Base-by-base conservation (phyloP, 2,113 vertebrate genomes). In the Plectropomus leopardus region DNA sequence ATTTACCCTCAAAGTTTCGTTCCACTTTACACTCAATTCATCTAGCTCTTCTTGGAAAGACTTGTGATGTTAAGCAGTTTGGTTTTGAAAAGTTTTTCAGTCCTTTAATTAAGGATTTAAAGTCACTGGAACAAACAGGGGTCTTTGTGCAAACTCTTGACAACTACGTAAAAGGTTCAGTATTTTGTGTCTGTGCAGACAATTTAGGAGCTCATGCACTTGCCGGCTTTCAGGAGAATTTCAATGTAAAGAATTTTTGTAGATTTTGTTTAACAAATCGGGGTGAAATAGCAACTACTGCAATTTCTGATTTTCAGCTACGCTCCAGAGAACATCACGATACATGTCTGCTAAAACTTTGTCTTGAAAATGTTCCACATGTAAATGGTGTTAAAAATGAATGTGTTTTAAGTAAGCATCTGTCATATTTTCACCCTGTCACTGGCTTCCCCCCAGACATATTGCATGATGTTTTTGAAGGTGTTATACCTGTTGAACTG, bases 1-100 rank as follows among this genome's bases (percentile, higher is more conserved):
- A 72, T 66, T 5, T 80, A 19, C 69, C 60, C 1, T 24, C 51
- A 28, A 67, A 66, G 32, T 73, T 73, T 21, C 14, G 8, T 40
- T 65, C 77, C 4, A 80, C 4, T 42, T 58, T 50, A 24, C 28
- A 24, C 2, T 66, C 60, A 21, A 24, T 72, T 72, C 40, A 64
- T n/a, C 21, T 58, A 16, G 42, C 51, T 23, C 16, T 64, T 0
- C 53, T 72, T 23, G 70, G 28, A 50, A 72, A 72, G n/a, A 72
- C 19, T 60, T 36, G 3, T 50, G 53, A 73, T 72, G 15, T 72
- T 19, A 73, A 32, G 7, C 42, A 48, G 21, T 60, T 34, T 72
- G 78, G 69, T 47, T 80, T 6, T 59, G 17, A 57, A 15, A 58
- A 24, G 7, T 71, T 40, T 70, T 1, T 42, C 3, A 6, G 13